Evolutionary conservation across 2,797 vertebrate species (phyloP).

Genomic region (Tokudaia tokunoshimensis): DNA sequence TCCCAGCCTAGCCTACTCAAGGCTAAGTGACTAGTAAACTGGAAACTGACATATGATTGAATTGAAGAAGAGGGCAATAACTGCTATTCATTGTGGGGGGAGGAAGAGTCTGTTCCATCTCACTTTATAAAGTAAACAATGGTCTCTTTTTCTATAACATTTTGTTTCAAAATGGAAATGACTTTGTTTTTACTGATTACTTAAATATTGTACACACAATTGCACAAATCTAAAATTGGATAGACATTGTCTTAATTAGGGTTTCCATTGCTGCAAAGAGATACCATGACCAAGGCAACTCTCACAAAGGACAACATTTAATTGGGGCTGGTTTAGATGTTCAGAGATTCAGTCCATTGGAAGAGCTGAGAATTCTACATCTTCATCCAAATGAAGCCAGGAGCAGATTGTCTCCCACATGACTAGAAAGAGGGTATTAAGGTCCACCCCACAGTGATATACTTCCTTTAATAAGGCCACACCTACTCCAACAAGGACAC

Average conservation of each 20-base stretch:
- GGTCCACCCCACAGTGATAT: too few relatives aligned
- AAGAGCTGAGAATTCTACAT: not conserved
- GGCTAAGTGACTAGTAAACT: not conserved
- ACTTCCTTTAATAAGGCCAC: too few relatives aligned
- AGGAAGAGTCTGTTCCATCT: not conserved
- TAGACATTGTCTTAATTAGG: not conserved
- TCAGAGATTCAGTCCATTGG: not conserved
- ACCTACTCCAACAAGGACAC: too few relatives aligned
- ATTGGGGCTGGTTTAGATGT: not conserved
- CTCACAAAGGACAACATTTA: not conserved
- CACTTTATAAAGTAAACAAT: slow-evolving; percentile 43
- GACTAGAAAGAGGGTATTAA: too few relatives aligned
- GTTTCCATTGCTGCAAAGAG: not conserved
- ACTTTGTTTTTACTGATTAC: slow-evolving; percentile 42
- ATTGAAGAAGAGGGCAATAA: not conserved
- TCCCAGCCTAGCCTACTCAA: not conserved
- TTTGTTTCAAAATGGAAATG: slow-evolving; percentile 44
- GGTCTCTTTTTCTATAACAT: not conserved
- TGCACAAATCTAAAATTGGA: slow-evolving; percentile 14
- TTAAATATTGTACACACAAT: slow-evolving; percentile 52
- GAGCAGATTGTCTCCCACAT: too few relatives aligned
- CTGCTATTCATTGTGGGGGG: not conserved
- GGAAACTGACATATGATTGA: slow-evolving; percentile 22
- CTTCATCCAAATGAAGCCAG: not conserved
- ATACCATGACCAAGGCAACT: not conserved